Evolutionary conservation across 2,888 invertebrate species (phyloP).

Genomic region (Rhagonycha lutea): DNA sequence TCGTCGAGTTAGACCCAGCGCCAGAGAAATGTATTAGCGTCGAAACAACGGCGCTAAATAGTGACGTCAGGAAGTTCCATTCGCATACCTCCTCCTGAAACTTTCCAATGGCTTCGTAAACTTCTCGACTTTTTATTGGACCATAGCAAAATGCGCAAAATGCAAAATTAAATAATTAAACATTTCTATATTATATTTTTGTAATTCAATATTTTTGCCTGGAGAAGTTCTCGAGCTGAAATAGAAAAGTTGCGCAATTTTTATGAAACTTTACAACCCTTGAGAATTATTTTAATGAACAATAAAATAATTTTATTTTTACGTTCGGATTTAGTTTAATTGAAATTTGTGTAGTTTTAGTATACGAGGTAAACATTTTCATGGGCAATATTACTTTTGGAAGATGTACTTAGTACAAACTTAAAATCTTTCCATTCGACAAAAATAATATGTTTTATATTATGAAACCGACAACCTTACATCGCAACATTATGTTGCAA

Average conservation of each 20-base stretch:
- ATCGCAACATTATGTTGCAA: slow-evolving; percentile 29
- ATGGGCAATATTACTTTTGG: neutral
- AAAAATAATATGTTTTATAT: slow-evolving; percentile 3
- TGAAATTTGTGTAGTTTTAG: neutral
- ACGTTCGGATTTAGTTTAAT: neutral
- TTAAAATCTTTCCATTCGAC: neutral
- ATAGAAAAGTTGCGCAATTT: neutral
- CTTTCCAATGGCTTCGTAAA: too few species aligned
- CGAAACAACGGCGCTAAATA: too few species aligned
- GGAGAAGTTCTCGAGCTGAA: neutral
- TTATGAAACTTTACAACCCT: neutral
- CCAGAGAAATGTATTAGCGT: too few species aligned
- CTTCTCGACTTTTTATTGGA: too few species aligned
- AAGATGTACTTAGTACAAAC: neutral
- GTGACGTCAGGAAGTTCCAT: too few species aligned
- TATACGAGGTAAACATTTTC: neutral
- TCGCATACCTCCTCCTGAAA: too few species aligned
- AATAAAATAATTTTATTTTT: neutral
- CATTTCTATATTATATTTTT: neutral
- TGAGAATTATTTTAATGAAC: neutral
- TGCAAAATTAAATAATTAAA: neutral
- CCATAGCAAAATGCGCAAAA: too few species aligned
- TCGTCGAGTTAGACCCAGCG: too few species aligned
- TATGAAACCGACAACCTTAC: neutral
- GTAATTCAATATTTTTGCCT: neutral